Base-by-base conservation (phyloP, 2,888 invertebrate genomes). In the Acrocera orbiculus region DNA sequence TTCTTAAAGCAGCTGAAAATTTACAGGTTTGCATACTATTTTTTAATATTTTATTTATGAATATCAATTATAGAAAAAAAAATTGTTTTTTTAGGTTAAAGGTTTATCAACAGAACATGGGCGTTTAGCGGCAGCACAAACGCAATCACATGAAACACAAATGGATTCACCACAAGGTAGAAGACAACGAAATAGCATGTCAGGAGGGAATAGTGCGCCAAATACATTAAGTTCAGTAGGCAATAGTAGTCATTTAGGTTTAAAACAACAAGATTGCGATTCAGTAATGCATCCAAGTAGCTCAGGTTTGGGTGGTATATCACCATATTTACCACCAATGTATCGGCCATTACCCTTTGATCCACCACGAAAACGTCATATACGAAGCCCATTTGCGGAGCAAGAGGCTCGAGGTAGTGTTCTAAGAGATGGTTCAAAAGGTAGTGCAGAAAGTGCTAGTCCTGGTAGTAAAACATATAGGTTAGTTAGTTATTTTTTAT, bases 1-100 rank as follows among this genome's bases (percentile, higher is more conserved):
- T 87, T 58, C 73, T 87, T 43, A 86, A 87, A 63, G 85, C 86
- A 46, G 87, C 86, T 35, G 86, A 86, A 64, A 82, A 80, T 62
- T 69, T 86, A 51, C 86, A 86, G 73, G 83, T 81, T 49, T 46
- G 48, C 46, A 16, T n/a, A n/a, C n/a, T n/a, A n/a, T n/a, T n/a
- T n/a, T n/a, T n/a, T n/a, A n/a, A 35, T 16, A 24, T 20, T 27
- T 27, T n/a, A 20, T 14, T 4, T 26, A 16, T 19, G 27, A 16
- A 32, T 17, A 9, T 17, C 16, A 16, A 3, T 16, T 15, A 32
- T n/a, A 30, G 7, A 20, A n/a, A n/a, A 23, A n/a, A n/a, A n/a
- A n/a, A 6, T 27, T 35, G 40, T 49, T 7, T 28, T 40, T 53
- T 5, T 49, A 76, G 76, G 77, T 79, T 30, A 79, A 79, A 61